Conservation (phyloP, 2,797 vertebrate species). For the Sus cebifrons region DNA sequence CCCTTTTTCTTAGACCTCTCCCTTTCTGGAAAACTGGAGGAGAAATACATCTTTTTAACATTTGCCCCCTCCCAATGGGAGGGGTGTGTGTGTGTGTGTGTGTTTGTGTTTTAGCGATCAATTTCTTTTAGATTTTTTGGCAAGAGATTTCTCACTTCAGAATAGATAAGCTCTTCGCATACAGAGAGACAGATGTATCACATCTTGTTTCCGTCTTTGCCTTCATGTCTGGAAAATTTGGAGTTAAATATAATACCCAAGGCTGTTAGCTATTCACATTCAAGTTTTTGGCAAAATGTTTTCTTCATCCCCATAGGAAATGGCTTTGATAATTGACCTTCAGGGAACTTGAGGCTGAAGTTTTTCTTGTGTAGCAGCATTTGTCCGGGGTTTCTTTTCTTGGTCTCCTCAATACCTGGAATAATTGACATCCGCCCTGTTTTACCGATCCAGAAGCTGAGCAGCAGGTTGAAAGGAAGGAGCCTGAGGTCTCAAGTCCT, state of each 20-base stretch:
- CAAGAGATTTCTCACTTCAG: not conserved
- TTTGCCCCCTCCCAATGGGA: not conserved
- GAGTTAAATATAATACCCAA: slow-evolving; percentile 30
- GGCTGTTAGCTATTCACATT: not conserved
- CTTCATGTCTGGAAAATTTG: slow-evolving; percentile 31
- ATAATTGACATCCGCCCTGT: not conserved
- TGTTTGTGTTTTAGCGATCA: not conserved
- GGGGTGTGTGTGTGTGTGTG: not conserved
- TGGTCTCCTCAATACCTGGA: not conserved
- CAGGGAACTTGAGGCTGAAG: not conserved
- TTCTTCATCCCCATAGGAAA: slow-evolving; percentile 44
- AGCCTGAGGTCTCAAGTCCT: too few species aligned
- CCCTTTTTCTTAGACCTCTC: not conserved
- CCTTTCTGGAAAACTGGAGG: slow-evolving; percentile 3
- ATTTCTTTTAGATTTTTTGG: slow-evolving; percentile 29
- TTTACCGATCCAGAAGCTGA: slow-evolving; percentile 38
- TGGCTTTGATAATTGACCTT: slow-evolving; percentile 65
- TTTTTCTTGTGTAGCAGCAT: not conserved
- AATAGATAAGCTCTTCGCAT: not conserved
- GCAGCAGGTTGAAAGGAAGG: slow-evolving; percentile 2
- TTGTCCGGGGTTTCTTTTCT: not conserved
- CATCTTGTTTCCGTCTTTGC: slow-evolving; percentile 30
- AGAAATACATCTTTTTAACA: not conserved
- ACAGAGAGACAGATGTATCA: not conserved
- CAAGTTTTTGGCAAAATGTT: slow-evolving; percentile 60